These are phyloP conservation scores for Tyrannus savana DNA, from an alignment of 2,113 vertebrate species.

Conservation along the genomic window DNA sequence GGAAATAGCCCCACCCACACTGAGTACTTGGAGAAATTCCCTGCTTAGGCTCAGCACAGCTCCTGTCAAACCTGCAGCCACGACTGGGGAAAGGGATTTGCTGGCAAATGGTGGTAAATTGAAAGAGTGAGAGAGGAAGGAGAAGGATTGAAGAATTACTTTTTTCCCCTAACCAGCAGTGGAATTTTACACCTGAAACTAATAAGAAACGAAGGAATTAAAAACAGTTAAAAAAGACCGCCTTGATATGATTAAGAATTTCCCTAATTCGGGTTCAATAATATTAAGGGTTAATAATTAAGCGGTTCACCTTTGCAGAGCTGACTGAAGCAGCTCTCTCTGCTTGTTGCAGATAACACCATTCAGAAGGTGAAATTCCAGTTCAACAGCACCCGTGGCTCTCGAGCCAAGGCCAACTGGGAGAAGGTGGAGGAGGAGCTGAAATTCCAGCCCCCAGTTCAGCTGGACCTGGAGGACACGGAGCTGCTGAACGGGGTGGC, in stretches of 20 bases:
- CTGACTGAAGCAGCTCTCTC: background rate
- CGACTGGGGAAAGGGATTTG: background rate
- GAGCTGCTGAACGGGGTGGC: conserved; percentile 78
- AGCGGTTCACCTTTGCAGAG: background rate
- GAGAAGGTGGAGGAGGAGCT: conserved; percentile 86
- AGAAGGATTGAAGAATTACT: background rate
- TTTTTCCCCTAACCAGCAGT: background rate
- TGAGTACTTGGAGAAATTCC: background rate
- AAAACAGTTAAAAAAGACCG: background rate
- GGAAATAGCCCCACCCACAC: background rate
- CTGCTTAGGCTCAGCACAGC: background rate
- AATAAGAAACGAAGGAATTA: background rate
- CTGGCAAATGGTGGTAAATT: background rate
- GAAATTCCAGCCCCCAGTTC: conserved; percentile 75
- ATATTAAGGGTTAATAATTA: background rate
- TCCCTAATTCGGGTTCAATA: background rate
- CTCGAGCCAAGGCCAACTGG: conserved; percentile 73
- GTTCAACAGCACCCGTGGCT: conserved; percentile 78
- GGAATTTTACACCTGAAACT: background rate
- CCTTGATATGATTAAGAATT: rapidly evolving
- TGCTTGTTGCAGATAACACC: conserved; percentile 75
- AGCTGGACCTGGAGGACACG: conserved; percentile 82
- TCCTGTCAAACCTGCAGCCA: background rate
- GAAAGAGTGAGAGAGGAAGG: background rate
- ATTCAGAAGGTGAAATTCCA: conserved; percentile 91